Conservation (phyloP, 1,140 invertebrate species). For the Drosophila setifemur region DNA sequence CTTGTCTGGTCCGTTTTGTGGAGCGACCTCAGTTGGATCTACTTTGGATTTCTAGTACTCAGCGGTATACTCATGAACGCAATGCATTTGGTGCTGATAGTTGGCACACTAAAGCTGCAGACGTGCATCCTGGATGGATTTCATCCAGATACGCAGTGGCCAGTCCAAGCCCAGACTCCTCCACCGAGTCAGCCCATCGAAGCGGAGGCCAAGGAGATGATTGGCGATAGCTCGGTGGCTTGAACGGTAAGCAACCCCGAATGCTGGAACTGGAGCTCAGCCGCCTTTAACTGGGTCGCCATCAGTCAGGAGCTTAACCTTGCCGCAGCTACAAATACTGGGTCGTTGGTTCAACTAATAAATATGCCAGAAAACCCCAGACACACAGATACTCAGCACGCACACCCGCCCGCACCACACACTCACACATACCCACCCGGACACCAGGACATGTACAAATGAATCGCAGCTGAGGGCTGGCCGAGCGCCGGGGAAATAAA, state of each 20-base stretch:
- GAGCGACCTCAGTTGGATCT: background rate
- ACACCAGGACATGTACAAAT: conserved; percentile 58
- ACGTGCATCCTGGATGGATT: background rate
- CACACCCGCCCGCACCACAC: conserved; percentile 8
- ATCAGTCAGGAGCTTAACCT: conserved; percentile 62
- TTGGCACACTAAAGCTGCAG: conserved; percentile 3
- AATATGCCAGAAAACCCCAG: conserved; percentile 67
- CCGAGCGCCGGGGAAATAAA: conserved; percentile 57
- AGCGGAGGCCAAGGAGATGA: background rate
- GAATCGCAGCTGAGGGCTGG: conserved; percentile 71
- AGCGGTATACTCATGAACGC: background rate
- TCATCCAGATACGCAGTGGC: too few relatives aligned
- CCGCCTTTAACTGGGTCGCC: conserved; percentile 38
- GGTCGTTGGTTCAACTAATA: conserved; percentile 69
- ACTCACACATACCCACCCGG: background rate
- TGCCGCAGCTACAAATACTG: conserved; percentile 57
- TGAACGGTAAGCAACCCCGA: background rate
- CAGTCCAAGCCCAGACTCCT: too few relatives aligned
- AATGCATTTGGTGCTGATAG: conserved; percentile 6
- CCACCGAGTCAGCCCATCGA: background rate
- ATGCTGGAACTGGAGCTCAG: background rate
- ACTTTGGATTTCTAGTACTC: background rate
- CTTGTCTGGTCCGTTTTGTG: conserved; percentile 20
- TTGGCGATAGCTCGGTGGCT: conserved; percentile 1
- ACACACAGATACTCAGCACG: conserved; percentile 26